Evolutionary conservation across 92 coral and sea anemone species (phyloP), one percentile per base, ranked within the genome.

Genomic region (Metridium senile): DNA sequence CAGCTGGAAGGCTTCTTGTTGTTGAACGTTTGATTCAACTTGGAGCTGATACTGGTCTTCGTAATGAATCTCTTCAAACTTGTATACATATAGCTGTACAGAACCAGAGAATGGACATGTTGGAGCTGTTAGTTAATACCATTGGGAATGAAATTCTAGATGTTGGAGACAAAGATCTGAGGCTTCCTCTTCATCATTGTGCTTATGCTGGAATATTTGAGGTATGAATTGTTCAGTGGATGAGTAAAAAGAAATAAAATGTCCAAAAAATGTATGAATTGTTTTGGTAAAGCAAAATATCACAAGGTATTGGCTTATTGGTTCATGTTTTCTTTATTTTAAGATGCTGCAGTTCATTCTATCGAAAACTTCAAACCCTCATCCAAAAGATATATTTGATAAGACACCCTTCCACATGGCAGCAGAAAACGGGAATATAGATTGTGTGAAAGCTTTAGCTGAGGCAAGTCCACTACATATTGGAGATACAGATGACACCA

Each of bases 361-460:
- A 13, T 4, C 49, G 49, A 39, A 39, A 39, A 39, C 8, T 39
- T 13, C 49, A 39, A 57, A 26, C 11, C 69, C 81, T 28, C 71
- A 78, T 39, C 82, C 76, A 19, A 80, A 68, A 22, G 93, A 91
- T 57, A 89, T 82, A 11, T 81, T 83, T 23, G 93, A 66, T 53
- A 81, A 78, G 85, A 72, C 93, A 9, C 85, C 97, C 1, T 81
- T 91, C 17, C 93, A 91, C 67, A 58, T 82, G 35, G 96, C 96
- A 16, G 89, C 96, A 20, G 86, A 66, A 28, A 74, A 71, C 46
- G 93, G 96, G 25, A 85, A 87, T 81, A 88, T 81, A 71, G 30
- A 72, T 19, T 90, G 92, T 53, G 81, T 81, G 4, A 70, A 81
- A 52, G 79, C 81, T 66, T 58, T 90, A 10, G 84, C 85, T 21